A percentile compares a stretch with the other conserved stretches of the same genome.
phyloP scores from a whole-genome alignment of 2,797 vertebrate species.

The Euphonia xanthogaster region DNA sequence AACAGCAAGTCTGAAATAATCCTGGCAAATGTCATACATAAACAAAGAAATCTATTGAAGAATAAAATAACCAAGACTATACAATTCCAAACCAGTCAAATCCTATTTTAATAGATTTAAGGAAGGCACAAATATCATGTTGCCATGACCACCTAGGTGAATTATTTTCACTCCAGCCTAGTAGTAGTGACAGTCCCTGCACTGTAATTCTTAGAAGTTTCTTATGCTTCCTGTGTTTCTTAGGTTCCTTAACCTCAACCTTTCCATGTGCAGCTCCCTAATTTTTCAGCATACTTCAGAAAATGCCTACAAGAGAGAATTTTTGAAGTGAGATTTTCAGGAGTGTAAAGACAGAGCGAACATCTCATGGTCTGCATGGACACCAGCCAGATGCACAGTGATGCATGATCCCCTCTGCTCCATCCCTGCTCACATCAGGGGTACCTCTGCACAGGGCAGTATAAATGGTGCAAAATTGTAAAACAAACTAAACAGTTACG shows the following conservation, averaged over 20 bases:
- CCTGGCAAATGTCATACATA: background rate
- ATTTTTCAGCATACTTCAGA: background rate
- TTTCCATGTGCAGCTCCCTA: background rate
- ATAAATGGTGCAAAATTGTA: background rate
- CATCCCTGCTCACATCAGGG: background rate
- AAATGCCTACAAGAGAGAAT: background rate
- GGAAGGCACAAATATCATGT: background rate
- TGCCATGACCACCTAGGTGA: background rate
- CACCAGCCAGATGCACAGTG: background rate
- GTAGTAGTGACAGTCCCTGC: background rate
- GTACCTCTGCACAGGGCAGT: background rate
- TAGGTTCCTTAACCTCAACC: background rate
- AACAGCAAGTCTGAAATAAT: background rate
- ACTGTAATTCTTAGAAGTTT: background rate
- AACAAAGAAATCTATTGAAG: background rate
- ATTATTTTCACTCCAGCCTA: background rate
- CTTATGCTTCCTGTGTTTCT: background rate
- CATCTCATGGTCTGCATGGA: background rate
- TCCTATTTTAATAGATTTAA: background rate
- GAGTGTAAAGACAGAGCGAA: rapidly evolving
- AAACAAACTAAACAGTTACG: rapidly evolving
- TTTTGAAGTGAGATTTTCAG: background rate
- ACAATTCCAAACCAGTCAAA: background rate
- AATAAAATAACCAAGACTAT: background rate
- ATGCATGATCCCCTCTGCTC: background rate